phyloP scores from a whole-genome alignment of 2,797 vertebrate species.

The Platyrinchus mystaceus region DNA sequence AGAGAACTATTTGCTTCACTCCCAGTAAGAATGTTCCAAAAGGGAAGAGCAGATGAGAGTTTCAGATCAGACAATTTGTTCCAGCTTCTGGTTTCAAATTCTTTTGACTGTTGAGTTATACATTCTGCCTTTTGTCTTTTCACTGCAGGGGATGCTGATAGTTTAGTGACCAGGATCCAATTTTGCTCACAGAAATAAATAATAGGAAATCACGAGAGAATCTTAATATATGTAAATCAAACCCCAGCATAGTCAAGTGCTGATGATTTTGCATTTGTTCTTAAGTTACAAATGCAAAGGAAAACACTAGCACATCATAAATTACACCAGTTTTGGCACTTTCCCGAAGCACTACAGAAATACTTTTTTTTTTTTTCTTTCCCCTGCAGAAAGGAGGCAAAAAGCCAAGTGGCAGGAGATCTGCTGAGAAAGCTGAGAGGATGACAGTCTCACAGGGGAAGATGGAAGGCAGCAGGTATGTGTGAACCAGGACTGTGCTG shows the following conservation, averaged over 20 bases:
- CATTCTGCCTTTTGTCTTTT: not conserved
- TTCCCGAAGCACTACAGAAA: conserved; percentile 33
- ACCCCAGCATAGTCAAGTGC: conserved; percentile 22
- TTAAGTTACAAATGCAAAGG: conserved; percentile 44
- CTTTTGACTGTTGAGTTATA: not conserved
- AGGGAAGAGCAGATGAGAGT: not conserved
- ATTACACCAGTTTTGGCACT: conserved; percentile 47
- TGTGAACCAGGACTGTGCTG: conserved; percentile 3
- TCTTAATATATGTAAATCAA: conserved; percentile 42
- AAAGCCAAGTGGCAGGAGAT: conserved; percentile 30
- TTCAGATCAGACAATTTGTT: not conserved
- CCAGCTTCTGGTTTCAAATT: not conserved
- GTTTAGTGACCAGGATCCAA: conserved; percentile 12
- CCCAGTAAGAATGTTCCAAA: not conserved
- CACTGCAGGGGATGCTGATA: not conserved
- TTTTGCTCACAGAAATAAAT: conserved; percentile 48
- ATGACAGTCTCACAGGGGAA: conserved; percentile 3
- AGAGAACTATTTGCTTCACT: not conserved
- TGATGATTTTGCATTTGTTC: conserved; percentile 58
- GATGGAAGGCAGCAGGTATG: conserved; percentile 74
- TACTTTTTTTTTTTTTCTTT: not conserved
- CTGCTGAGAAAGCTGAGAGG: conserved; percentile 61
- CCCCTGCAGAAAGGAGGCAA: conserved; percentile 30
- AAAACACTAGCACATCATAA: conserved; percentile 52
- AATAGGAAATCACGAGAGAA: conserved; percentile 17